These are phyloP conservation scores for Diplolepis rosae DNA, from an alignment of 2,888 invertebrate species.

Conservation along the genomic window DNA sequence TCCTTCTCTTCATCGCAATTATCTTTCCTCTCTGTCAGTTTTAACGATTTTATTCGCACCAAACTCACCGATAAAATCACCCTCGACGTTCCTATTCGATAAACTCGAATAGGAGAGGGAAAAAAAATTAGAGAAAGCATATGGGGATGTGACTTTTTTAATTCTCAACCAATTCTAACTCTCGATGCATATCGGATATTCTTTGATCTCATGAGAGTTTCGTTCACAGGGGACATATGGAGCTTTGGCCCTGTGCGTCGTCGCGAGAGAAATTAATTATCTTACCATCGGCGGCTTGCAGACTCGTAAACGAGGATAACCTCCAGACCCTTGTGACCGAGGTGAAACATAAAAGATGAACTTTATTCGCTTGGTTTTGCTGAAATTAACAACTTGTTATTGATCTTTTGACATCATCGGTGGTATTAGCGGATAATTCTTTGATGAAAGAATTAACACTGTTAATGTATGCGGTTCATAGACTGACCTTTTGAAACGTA, in stretches of 20 bases:
- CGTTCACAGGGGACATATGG: not conserved
- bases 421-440: not conserved
- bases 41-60: slow-evolving; percentile 9
- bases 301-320: slow-evolving; percentile 19
- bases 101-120: not conserved
- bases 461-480: slow-evolving; percentile 4
- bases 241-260: not conserved
- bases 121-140: not conserved
- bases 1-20: not conserved
- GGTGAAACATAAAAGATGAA: slow-evolving; percentile 13
- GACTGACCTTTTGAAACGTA: not conserved
- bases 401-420: slow-evolving; percentile 15
- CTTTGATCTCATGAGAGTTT: not conserved
- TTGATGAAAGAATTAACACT: not conserved
- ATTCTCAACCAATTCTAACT: slow-evolving; percentile 1
- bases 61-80: slow-evolving; percentile 22
- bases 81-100: not conserved
- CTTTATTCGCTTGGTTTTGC: slow-evolving; percentile 18
- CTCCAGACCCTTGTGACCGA: slow-evolving; percentile 15
- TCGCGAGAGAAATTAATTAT: not conserved
- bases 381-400: slow-evolving; percentile 22
- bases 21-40: not conserved
- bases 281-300: not conserved
- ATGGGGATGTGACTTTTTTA: slow-evolving; percentile 20
- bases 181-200: not conserved